A percentile compares a stretch with the other conserved stretches of the same genome.
Conservation (phyloP, 2,888 invertebrate species). For the Pogonocherus hispidulus region DNA sequence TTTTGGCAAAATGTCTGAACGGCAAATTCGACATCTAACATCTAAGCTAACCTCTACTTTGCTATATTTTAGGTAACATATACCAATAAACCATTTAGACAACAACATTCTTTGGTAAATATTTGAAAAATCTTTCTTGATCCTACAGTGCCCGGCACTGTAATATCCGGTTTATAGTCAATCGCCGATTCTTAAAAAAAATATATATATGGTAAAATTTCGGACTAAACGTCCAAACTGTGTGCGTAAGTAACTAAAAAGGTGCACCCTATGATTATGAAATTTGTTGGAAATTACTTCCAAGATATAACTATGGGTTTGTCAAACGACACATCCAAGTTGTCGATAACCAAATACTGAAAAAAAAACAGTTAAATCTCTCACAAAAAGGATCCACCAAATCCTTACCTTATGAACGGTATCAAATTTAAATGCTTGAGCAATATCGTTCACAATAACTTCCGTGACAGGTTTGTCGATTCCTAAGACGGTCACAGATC, state of each 20-base stretch:
- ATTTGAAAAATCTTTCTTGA: too few relatives aligned
- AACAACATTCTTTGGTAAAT: slow-evolving; percentile 15
- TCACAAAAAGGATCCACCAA: background rate
- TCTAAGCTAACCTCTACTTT: background rate
- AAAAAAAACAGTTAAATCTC: slow-evolving; percentile 46
- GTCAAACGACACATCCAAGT: slow-evolving; percentile 61
- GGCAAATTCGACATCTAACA: background rate
- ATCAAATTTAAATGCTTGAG: slow-evolving; percentile 62
- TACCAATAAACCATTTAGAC: slow-evolving; percentile 10
- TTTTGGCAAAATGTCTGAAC: background rate
- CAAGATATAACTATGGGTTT: slow-evolving; percentile 59
- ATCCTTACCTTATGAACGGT: slow-evolving; percentile 62
- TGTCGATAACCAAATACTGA: slow-evolving; percentile 62
- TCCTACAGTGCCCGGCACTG: background rate
- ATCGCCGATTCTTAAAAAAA: background rate
- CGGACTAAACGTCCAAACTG: background rate
- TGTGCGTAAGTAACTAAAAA: background rate
- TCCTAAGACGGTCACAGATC: slow-evolving; percentile 62
- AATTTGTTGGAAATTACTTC: slow-evolving; percentile 55
- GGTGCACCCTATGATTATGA: slow-evolving; percentile 1
- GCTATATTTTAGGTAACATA: background rate
- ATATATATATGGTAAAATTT: background rate
- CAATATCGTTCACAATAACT: slow-evolving; percentile 62
- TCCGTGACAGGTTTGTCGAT: slow-evolving; percentile 58
- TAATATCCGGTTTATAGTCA: slow-evolving; percentile 1